Percentiles rank a stretch among this genome's conserved stretches.
Evolutionary conservation across 2,797 vertebrate species (phyloP).

Genomic region (Rhinophrynus dorsalis): DNA sequence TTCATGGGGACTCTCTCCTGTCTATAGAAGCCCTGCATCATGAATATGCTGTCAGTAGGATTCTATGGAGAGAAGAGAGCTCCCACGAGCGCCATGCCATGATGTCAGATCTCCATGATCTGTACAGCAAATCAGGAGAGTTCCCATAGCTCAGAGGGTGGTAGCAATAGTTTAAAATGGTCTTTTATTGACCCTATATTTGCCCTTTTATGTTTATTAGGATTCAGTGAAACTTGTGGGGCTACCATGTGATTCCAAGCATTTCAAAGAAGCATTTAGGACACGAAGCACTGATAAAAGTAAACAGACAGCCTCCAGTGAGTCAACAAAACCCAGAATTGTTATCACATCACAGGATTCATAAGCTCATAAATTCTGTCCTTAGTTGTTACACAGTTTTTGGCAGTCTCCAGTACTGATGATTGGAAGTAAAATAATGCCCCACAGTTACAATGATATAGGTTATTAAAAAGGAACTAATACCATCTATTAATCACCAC

Average conservation of each 20-base stretch:
- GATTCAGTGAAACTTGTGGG: constrained; percentile 8
- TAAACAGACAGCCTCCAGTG: constrained; percentile 22
- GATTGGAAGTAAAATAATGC: background rate
- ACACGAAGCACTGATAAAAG: constrained; percentile 22
- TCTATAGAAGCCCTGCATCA: no score
- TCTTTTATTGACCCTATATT: no score
- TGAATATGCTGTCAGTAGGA: no score
- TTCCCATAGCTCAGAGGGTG: no score
- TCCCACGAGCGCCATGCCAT: no score
- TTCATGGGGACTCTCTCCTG: no score
- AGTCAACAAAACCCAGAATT: constrained; percentile 30
- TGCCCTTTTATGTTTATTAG: constrained; percentile 30
- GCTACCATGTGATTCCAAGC: constrained; percentile 29
- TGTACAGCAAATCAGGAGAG: no score
- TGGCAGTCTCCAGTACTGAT: background rate
- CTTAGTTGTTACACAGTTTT: constrained; percentile 4
- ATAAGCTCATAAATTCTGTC: constrained; percentile 9
- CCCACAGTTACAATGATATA: constrained; percentile 46
- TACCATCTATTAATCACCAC: no score
- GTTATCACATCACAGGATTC: constrained; percentile 40
- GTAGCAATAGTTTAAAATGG: no score
- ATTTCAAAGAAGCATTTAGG: constrained; percentile 5
- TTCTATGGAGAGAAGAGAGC: no score
- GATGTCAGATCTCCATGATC: no score
- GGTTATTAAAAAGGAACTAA: constrained; percentile 40